Base-by-base conservation (phyloP, 2,797 vertebrate species). In the Leptodactylus fallax region DNA sequence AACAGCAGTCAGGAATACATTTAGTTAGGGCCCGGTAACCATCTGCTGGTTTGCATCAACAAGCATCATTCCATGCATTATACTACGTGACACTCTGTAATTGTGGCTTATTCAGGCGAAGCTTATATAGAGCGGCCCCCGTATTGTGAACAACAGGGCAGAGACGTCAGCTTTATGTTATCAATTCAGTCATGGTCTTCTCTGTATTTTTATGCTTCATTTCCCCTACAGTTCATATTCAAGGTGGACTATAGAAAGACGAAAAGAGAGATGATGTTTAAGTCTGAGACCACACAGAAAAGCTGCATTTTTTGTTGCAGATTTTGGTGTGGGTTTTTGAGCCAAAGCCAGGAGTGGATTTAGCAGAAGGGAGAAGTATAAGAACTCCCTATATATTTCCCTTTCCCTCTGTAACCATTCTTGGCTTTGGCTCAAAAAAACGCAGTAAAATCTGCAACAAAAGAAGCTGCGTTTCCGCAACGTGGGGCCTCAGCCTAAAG, bases 1-100 rank as follows among this genome's bases (percentile, higher is more conserved):
- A 12, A n/a, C 19, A n/a, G n/a, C 19, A 14, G 55, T 21, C 25
- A 81, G 79, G 79, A 81, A 45, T 45, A 80, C 17, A 80, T 81
- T 61, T 81, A 61, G 16, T 58, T 79, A 72, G 8, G 27, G 36
- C 69, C 3, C 5, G 11, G 5, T 60, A 21, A 61, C 27, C 58
- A 45, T 13, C 51, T 79, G 47, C 74, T 79, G 36, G 14, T 25
- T 58, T 56, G 56, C 79, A 81, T 61, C 56, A 63, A 12, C 19
- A 61, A 63, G 25, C 27, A 80, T 3, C 53, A 79, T 45, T 60
- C 60, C 78, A 9, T 60, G 51, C 78, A 80, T 60, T 60, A 80
- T 61, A n/a, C 58, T 61, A 45, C 77, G 45, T 47, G 27, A 6
- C 58, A 3, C 17, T n/a, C 58, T 61, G 27, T 61, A 47, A 61